Percentiles rank a stretch among this genome's conserved stretches.
phyloP scores from a whole-genome alignment of 2,113 vertebrate species.

The Leptobrachium ailaonicum region DNA sequence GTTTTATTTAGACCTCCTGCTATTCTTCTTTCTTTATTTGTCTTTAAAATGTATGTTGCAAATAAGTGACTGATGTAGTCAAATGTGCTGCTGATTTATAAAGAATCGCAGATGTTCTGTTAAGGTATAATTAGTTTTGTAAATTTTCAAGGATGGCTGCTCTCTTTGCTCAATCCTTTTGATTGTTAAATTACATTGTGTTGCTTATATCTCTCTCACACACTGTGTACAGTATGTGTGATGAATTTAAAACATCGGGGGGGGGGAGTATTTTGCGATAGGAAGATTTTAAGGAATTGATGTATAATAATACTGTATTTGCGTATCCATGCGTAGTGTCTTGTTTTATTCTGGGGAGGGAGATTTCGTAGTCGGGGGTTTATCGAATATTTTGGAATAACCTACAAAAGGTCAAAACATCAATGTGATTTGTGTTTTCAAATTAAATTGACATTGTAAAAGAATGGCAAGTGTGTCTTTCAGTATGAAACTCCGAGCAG shows the following conservation, averaged over 20 bases:
- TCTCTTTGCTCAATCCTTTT: conserved; percentile 44
- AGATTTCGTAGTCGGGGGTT: too few relatives aligned
- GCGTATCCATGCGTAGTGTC: too few relatives aligned
- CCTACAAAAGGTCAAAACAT: too few relatives aligned
- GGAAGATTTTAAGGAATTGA: conserved; percentile 23
- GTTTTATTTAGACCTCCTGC: conserved; percentile 39
- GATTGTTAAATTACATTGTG: conserved; percentile 50
- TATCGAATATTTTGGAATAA: too few relatives aligned
- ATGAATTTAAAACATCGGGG: conserved; percentile 37
- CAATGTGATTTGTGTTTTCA: too few relatives aligned
- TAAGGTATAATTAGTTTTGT: conserved; percentile 51
- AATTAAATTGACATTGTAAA: too few relatives aligned
- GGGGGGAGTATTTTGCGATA: conserved; percentile 21
- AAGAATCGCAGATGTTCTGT: conserved; percentile 48
- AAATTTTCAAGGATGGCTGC: conserved; percentile 49
- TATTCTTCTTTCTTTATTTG: conserved; percentile 17
- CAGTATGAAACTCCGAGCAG: too few relatives aligned
- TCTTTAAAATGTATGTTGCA: conserved; percentile 45
- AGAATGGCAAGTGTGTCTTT: too few relatives aligned
- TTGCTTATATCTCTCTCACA: conserved; percentile 37
- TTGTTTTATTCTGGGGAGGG: too few relatives aligned
- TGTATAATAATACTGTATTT: background rate
- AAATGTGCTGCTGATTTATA: conserved; percentile 43
- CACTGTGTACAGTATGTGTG: conserved; percentile 21
- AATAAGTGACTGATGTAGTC: conserved; percentile 46